phyloP scores from a whole-genome alignment of 2,888 invertebrate species.

The Orthosia incerta region DNA sequence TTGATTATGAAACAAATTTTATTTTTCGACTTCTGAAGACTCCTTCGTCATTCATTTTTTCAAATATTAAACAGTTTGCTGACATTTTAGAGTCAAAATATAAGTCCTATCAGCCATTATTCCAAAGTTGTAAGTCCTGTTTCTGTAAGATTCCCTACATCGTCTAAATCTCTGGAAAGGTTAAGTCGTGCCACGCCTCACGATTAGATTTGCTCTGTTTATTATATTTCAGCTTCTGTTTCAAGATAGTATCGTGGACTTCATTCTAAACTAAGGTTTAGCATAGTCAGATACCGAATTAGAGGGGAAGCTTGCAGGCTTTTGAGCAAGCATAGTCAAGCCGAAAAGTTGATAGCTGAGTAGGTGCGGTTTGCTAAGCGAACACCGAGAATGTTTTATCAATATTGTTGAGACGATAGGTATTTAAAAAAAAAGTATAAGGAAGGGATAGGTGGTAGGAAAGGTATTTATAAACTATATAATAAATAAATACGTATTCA shows the following conservation, averaged over 20 bases:
- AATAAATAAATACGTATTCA: no score
- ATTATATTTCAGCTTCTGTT: conserved; percentile 57
- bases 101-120: not conserved
- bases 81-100: not conserved
- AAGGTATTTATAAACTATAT: no score
- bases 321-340: no score
- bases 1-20: not conserved
- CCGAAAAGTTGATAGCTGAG: no score
- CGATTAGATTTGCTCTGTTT: conserved; percentile 58
- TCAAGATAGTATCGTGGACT: conserved; percentile 19
- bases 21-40: not conserved
- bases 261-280: conserved; percentile 10
- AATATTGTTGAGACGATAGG: no score
- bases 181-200: conserved; percentile 58
- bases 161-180: conserved; percentile 49
- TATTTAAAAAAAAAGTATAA: no score
- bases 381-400: no score
- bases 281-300: not conserved
- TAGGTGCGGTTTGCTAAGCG: no score
- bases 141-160: conserved; percentile 37
- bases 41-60: not conserved
- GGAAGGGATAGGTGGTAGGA: no score
- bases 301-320: no score
- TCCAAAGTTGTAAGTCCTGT: conserved; percentile 23
- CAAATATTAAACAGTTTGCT: not conserved